phyloP scores from a whole-genome alignment of 2,888 invertebrate genomes.

The Coronaproctus castanopsis region DNA sequence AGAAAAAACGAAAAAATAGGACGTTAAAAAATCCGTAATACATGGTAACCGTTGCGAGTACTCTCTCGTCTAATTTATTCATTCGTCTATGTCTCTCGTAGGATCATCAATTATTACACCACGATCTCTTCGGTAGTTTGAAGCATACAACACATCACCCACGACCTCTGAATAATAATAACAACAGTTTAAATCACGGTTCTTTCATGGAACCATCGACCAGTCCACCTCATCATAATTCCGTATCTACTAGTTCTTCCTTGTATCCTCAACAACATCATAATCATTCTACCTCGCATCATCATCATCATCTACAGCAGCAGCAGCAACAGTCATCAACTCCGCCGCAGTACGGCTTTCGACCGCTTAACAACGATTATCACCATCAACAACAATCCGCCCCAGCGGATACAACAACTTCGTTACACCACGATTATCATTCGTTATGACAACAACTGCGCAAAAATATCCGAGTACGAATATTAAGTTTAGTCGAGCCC shows the following conservation, averaged over 20 bases:
- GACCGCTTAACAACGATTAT: neutral
- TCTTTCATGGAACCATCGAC: neutral
- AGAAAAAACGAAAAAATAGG: too few relatives aligned
- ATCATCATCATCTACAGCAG: neutral
- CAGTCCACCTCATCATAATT: neutral
- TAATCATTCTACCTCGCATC: neutral
- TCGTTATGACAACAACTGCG: neutral
- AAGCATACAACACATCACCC: neutral
- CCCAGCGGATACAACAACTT: neutral
- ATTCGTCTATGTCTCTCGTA: too few relatives aligned
- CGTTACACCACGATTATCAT: neutral
- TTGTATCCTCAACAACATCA: neutral
- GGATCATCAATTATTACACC: neutral
- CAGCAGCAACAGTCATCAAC: neutral
- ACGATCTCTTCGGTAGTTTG: neutral
- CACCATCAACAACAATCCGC: neutral
- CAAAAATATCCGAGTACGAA: too few relatives aligned
- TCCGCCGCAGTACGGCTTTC: neutral
- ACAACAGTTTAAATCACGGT: neutral
- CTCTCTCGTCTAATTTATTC: too few relatives aligned
- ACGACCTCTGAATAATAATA: too few relatives aligned
- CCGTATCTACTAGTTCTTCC: neutral
- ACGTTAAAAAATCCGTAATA: too few relatives aligned
- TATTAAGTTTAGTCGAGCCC: too few relatives aligned
- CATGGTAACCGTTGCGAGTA: too few relatives aligned